Evolutionary conservation across 2,888 invertebrate genomes (phyloP), one percentile per base, ranked within the genome.

Genomic region (Lasioglossum pauxillum): DNA sequence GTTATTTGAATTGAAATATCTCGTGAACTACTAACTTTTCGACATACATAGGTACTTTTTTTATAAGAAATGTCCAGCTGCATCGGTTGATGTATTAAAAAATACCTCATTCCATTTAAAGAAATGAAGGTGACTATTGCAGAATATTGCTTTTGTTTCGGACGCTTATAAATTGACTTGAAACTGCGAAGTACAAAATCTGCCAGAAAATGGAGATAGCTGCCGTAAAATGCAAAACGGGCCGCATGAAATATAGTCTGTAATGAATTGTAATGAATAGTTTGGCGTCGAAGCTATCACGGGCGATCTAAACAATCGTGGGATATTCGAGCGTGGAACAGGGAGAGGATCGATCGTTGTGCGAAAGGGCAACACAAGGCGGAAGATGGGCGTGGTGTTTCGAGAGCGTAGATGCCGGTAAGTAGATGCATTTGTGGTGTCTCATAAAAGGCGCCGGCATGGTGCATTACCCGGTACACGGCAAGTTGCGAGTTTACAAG

Each of bases 401-500:
- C 38, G 69, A 69, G 69, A 35, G 38, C 23, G 35, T 19, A 44
- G 75, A 80, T 75, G 57, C n/a, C 31, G 46, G 35, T 27, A 75
- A 83, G 53, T 79, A 71, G 44, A 80, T 80, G 57, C 69, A 46
- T 64, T 57, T 35, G 38, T 60, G 57, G 60, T 19, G 46, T 27
- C 31, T 71, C 69, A 31, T 74, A 72, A 74, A 82, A 82, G 80
- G 67, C 46, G 31, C n/a, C 72, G 75, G 46, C 80, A 44, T 10
- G 16, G 44, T 78, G n/a, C 60, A 84, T 82, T 84, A 82, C 82
- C 69, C 84, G 86, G 83, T 87, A 83, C 85, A 86, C 84, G 84
- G 84, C 84, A 81, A 81, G 86, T 85, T 82, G 86, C 75, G 87
- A 90, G 90, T 89, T 91, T 92, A 91, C 90, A 91, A 91, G 88